Conservation (phyloP, 1,140 invertebrate genomes). For the Lamellibrachia luymesi region DNA sequence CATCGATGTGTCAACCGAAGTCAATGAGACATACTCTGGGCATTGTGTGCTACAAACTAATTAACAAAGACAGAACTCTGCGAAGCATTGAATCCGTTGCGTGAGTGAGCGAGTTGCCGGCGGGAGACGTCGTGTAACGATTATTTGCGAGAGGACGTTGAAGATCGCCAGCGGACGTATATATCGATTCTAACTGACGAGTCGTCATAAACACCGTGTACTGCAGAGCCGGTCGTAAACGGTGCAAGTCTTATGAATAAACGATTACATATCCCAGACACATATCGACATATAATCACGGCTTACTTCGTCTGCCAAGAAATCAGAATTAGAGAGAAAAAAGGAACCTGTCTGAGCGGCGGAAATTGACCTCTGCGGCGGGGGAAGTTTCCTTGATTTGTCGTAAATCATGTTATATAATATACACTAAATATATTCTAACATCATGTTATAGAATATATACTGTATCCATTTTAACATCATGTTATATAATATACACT, state of each 20-base stretch:
- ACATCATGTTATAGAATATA: too few relatives aligned
- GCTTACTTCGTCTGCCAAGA: not conserved
- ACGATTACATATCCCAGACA: not conserved
- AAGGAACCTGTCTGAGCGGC: not conserved
- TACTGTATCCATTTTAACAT: too few relatives aligned
- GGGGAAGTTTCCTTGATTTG: too few relatives aligned
- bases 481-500: too few relatives aligned
- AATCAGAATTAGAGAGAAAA: not conserved
- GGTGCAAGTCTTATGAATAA: not conserved
- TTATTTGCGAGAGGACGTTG: too few relatives aligned
- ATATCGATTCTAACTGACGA: not conserved
- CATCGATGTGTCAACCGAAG: not conserved
- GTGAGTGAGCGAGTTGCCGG: not conserved
- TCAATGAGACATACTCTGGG: not conserved
- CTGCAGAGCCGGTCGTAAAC: not conserved
- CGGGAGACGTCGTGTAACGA: not conserved
- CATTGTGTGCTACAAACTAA: not conserved
- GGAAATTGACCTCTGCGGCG: too few relatives aligned
- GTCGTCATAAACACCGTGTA: not conserved
- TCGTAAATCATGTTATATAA: too few relatives aligned
- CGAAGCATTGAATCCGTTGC: not conserved
- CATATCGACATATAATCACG: not conserved
- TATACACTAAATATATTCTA: too few relatives aligned
- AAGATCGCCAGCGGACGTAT: too few relatives aligned
- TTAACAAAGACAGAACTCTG: not conserved